A percentile compares a stretch with the other conserved stretches of the same genome.
Conservation (phyloP, 1,140 invertebrate species). For the Penaeus japonicus region DNA sequence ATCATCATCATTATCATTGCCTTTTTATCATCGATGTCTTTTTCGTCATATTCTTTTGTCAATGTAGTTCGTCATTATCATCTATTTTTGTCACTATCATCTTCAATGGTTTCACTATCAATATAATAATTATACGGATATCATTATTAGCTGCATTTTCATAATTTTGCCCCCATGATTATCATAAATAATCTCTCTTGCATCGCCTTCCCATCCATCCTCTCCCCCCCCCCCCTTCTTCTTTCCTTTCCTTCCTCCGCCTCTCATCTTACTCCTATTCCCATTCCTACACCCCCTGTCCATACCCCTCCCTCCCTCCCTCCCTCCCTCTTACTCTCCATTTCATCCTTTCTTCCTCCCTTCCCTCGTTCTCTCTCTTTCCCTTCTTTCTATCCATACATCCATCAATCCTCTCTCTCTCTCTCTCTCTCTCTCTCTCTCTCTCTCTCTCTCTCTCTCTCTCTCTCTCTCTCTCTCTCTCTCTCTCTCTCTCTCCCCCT, state of each 20-base stretch:
- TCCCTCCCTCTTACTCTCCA: background rate
- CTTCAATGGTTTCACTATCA: too few species aligned
- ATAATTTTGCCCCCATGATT: too few species aligned
- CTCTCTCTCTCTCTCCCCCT: conserved; percentile 8
- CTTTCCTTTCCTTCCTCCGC: too few species aligned
- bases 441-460: conserved; percentile 7
- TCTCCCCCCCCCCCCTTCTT: background rate
- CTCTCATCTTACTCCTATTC: background rate
- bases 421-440: conserved; percentile 27
- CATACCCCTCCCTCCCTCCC: background rate
- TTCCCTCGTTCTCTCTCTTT: background rate
- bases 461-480: background rate
- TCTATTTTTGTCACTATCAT: too few species aligned
- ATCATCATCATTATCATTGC: too few species aligned
- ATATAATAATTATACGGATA: too few species aligned
- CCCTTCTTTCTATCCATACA: background rate
- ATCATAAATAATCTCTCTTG: too few species aligned
- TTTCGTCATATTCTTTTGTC: too few species aligned
- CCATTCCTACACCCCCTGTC: background rate
- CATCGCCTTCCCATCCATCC: background rate
- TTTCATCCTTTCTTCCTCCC: background rate
- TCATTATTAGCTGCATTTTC: too few species aligned
- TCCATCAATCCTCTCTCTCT: background rate
- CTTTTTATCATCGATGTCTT: too few species aligned
- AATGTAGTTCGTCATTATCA: too few species aligned